Percentiles rank a stretch among this genome's conserved stretches.
phyloP scores from a whole-genome alignment of 2,113 vertebrate species.

The Aldabrachelys gigantea region DNA sequence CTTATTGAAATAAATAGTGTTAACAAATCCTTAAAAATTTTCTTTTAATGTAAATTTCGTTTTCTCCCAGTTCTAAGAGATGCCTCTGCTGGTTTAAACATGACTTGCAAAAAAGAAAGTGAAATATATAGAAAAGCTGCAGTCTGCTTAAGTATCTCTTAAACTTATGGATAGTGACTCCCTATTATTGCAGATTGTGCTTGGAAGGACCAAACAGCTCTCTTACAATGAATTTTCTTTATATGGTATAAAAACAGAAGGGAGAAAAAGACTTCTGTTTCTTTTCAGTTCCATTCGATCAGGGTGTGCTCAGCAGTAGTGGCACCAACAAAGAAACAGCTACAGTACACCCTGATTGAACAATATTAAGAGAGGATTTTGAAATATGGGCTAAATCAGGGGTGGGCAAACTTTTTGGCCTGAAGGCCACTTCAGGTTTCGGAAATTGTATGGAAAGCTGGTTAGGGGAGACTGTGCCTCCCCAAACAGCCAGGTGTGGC shows the following conservation, averaged over 20 bases:
- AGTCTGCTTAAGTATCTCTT: neutral
- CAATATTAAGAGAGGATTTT: neutral
- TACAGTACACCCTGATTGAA: neutral
- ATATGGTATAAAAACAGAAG: neutral
- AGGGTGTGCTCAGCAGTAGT: neutral
- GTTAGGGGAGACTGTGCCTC: too few species aligned
- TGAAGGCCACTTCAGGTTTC: too few species aligned
- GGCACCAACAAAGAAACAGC: neutral
- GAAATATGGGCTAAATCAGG: neutral
- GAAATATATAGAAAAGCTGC: neutral
- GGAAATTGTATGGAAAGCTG: too few species aligned
- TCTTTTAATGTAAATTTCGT: neutral
- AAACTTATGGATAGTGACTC: neutral
- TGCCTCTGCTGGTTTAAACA: neutral
- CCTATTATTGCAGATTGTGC: fast-evolving
- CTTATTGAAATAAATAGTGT: neutral
- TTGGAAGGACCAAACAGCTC: neutral
- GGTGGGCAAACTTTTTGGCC: too few species aligned
- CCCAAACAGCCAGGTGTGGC: too few species aligned
- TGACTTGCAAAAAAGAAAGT: neutral
- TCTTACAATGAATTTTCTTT: fast-evolving
- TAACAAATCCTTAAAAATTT: neutral
- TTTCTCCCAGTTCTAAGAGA: neutral
- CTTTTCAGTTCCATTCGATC: neutral
- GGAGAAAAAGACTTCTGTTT: neutral